A percentile compares a stretch with the other conserved stretches of the same genome.
Evolutionary conservation across 30 jellyfish, hydroid and myxozoan genomes (phyloP).

Genomic region (Aurelia sp.): DNA sequence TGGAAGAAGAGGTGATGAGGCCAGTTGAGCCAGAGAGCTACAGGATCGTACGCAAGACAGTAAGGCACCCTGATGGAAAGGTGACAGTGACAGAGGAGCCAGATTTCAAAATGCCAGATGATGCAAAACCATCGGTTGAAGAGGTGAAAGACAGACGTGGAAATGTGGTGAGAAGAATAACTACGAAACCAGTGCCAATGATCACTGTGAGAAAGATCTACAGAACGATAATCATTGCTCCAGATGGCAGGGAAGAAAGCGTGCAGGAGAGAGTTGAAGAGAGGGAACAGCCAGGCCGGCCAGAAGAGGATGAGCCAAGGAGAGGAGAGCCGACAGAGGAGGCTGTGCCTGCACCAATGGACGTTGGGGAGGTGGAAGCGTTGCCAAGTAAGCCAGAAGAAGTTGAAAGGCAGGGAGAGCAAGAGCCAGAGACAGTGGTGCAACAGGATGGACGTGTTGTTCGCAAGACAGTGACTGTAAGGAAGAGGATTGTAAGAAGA

Average conservation of each 20-base stretch:
- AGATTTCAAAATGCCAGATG: constrained; percentile 72
- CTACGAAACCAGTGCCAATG: constrained; percentile 58
- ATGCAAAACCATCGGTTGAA: constrained; percentile 33
- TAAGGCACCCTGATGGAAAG: constrained; percentile 70
- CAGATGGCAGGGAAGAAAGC: constrained; percentile 62
- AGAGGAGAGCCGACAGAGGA: constrained; percentile 6
- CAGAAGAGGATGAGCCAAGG: constrained; percentile 26
- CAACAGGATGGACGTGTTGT: constrained; percentile 68
- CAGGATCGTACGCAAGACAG: constrained; percentile 72
- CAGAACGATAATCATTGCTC: constrained; percentile 51
- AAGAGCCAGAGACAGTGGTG: constrained; percentile 25
- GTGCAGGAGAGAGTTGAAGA: constrained; percentile 71
- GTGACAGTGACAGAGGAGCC: constrained; percentile 77
- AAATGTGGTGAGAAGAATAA: constrained; percentile 56
- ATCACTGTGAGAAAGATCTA: constrained; percentile 53
- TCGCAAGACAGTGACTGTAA: constrained; percentile 51
- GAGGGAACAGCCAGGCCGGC: constrained; percentile 14
- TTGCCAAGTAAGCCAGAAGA: constrained; percentile 23
- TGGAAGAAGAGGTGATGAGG: too few relatives aligned
- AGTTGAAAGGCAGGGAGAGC: constrained; percentile 14
- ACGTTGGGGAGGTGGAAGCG: neutral
- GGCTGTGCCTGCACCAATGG: neutral
- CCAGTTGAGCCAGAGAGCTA: constrained; percentile 68
- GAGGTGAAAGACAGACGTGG: constrained; percentile 59
- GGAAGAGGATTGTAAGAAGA: constrained; percentile 71